Conservation (phyloP, 2,888 invertebrate species). For the Dromius quadrimaculatus region DNA sequence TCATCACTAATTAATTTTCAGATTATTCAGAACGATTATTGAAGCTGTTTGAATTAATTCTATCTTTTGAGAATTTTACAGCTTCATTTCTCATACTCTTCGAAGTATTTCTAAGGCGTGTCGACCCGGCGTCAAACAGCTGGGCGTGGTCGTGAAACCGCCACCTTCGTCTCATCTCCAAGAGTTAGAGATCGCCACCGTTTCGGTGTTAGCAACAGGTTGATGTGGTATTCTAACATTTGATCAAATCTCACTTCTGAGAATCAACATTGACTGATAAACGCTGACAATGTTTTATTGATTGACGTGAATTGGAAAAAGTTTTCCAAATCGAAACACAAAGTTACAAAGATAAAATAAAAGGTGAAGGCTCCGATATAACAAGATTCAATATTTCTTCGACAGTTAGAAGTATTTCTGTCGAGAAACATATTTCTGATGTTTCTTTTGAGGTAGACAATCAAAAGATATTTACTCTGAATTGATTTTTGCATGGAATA, state of each 20-base stretch:
- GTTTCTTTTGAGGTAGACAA: not conserved
- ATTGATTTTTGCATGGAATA: too few relatives aligned
- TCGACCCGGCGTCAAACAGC: conserved; percentile 12
- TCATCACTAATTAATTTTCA: too few relatives aligned
- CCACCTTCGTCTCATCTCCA: not conserved
- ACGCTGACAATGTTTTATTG: conserved; percentile 17
- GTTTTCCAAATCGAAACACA: not conserved
- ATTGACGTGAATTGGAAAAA: not conserved
- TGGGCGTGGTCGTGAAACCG: conserved; percentile 2
- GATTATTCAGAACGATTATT: too few relatives aligned
- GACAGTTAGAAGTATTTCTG: not conserved
- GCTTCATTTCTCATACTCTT: too few relatives aligned
- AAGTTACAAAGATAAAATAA: not conserved
- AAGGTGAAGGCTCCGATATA: not conserved
- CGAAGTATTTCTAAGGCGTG: too few relatives aligned
- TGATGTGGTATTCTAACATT: too few relatives aligned
- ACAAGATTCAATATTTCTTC: not conserved
- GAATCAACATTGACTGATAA: not conserved
- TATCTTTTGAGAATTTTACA: too few relatives aligned
- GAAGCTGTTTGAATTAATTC: too few relatives aligned
- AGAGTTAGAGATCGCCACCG: not conserved
- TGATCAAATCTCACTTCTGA: conserved; percentile 14
- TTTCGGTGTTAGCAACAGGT: conserved; percentile 13
- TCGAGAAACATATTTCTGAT: not conserved
- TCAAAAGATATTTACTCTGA: too few relatives aligned